Conservation (phyloP, 2,797 vertebrate species). For the Neomorphus geoffroyi region DNA sequence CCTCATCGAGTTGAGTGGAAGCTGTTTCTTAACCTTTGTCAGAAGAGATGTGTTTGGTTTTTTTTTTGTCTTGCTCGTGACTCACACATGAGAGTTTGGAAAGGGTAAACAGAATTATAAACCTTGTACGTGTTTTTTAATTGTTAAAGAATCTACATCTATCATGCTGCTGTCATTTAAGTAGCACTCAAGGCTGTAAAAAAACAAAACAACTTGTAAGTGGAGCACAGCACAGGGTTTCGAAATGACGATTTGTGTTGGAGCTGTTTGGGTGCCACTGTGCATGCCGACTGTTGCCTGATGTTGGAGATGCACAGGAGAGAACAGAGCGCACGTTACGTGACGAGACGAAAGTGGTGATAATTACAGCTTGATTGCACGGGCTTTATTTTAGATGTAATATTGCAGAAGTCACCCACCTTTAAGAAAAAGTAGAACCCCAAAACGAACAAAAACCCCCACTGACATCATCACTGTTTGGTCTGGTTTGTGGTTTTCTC, state of each 20-base stretch:
- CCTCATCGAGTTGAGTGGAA: background rate
- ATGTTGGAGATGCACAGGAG: background rate
- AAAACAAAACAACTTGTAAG: background rate
- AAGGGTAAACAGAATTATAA: background rate
- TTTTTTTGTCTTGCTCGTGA: background rate
- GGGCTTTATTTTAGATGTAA: background rate
- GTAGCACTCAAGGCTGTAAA: background rate
- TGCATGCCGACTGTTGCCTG: background rate
- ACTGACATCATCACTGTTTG: fast-evolving
- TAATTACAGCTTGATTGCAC: background rate
- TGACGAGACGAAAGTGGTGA: fast-evolving
- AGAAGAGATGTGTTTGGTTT: background rate
- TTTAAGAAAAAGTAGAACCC: background rate
- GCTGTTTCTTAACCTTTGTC: background rate
- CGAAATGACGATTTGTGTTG: background rate
- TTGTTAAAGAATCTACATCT: background rate
- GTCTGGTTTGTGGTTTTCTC: background rate
- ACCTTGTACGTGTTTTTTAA: background rate
- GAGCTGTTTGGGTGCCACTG: background rate
- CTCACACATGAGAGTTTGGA: background rate
- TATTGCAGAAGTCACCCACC: background rate
- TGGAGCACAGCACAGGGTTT: background rate
- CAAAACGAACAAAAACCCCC: too few species aligned
- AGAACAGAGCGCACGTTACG: background rate
- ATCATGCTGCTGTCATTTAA: background rate